Evolutionary conservation across 1,140 invertebrate species (phyloP).

Genomic region (Brachionus calyciflorus): DNA sequence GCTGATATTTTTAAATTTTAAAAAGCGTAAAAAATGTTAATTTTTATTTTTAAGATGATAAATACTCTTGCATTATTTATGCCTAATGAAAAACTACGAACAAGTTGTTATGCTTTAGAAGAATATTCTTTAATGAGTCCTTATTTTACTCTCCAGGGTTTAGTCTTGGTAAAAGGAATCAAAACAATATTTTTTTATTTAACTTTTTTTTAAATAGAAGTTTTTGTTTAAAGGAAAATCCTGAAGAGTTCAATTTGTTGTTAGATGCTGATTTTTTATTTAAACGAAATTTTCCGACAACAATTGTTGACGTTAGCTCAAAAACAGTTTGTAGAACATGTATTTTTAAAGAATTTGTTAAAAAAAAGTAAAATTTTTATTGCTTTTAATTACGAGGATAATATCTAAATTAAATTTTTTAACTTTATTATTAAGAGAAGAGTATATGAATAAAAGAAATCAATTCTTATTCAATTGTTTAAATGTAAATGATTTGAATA

Average conservation of each 20-base stretch:
- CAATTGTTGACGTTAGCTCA: background rate
- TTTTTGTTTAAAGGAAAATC: slow-evolving; percentile 37
- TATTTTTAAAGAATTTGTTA: background rate
- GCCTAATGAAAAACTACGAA: slow-evolving; percentile 7
- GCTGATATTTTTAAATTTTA: background rate
- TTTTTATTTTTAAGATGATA: slow-evolving; percentile 24
- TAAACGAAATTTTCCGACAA: slow-evolving; percentile 9
- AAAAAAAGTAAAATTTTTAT: background rate
- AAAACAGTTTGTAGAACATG: slow-evolving; percentile 37
- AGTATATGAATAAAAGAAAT: background rate
- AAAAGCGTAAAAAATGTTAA: background rate
- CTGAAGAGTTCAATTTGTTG: background rate
- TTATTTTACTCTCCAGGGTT: background rate
- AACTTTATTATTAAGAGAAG: slow-evolving; percentile 1
- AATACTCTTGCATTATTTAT: slow-evolving; percentile 29
- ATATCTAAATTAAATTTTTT: background rate
- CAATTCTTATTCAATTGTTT: slow-evolving; percentile 15
- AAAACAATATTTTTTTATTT: background rate
- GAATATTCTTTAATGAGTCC: background rate
- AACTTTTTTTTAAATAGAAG: background rate
- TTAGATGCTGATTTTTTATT: slow-evolving; percentile 35
- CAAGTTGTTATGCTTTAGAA: background rate
- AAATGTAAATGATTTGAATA: background rate
- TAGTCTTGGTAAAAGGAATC: slow-evolving; percentile 8
- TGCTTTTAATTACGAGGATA: background rate